These are phyloP conservation scores for Peromyscus nudipes DNA, from an alignment of 2,797 vertebrate species.

Conservation along the genomic window DNA sequence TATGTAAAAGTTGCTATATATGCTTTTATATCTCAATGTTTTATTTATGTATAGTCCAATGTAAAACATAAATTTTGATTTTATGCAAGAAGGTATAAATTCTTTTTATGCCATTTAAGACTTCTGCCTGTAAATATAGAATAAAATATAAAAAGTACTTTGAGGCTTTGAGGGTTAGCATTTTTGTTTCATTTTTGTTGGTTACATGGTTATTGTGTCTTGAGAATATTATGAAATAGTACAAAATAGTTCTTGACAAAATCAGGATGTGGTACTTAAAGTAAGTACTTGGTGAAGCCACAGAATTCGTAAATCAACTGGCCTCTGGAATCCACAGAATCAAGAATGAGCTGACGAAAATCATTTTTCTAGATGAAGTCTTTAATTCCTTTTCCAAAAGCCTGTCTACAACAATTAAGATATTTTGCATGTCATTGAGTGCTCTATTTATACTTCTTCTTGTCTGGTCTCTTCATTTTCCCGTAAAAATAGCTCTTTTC, in stretches of 20 bases:
- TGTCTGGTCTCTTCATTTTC: slow-evolving; percentile 47
- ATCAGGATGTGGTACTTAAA: slow-evolving; percentile 40
- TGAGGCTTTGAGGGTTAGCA: neutral
- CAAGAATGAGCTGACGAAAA: neutral
- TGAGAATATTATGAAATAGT: slow-evolving; percentile 47
- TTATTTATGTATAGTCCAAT: neutral
- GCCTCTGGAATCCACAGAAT: slow-evolving; percentile 39
- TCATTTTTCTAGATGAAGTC: slow-evolving; percentile 56
- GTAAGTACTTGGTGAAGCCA: slow-evolving; percentile 34
- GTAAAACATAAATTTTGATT: slow-evolving; percentile 33
- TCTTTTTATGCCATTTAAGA: neutral
- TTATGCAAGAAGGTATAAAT: neutral
- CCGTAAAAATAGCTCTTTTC: slow-evolving; percentile 14
- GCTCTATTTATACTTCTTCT: neutral
- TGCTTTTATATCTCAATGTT: neutral
- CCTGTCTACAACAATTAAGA: neutral
- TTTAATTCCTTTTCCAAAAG: neutral
- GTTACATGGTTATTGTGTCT: slow-evolving; percentile 5
- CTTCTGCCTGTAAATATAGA: neutral
- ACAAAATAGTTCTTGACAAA: slow-evolving; percentile 59
- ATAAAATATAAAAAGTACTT: slow-evolving; percentile 37
- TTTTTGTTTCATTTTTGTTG: slow-evolving; percentile 51
- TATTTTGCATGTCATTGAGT: slow-evolving; percentile 38
- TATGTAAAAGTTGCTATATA: neutral
- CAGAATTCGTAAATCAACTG: slow-evolving; percentile 30